Percentiles rank a stretch among this genome's conserved stretches.
Evolutionary conservation across 2,113 vertebrate genomes (phyloP).

Genomic region (Mastomys coucha): DNA sequence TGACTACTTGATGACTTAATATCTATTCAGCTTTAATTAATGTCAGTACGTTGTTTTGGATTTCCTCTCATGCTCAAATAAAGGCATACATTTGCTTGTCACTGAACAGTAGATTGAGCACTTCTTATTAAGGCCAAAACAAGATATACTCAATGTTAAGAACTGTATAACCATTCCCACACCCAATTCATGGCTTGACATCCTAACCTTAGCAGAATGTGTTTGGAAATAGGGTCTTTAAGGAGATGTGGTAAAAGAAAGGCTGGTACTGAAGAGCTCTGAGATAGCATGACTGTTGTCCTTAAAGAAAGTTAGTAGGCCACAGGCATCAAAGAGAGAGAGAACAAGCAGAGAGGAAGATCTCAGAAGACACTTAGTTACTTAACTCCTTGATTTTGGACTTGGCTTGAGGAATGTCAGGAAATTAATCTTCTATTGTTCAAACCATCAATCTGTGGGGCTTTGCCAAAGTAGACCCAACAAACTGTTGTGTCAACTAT

Average conservation of each 20-base stretch:
- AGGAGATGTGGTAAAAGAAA: not conserved
- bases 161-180: not conserved
- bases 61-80: not conserved
- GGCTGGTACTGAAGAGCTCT: not conserved
- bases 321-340: not conserved
- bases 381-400: not conserved
- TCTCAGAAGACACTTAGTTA: not conserved
- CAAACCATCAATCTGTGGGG: not conserved
- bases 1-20: slow-evolving; percentile 12
- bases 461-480: not conserved
- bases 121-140: not conserved
- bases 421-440: not conserved
- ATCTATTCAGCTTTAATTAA: slow-evolving; percentile 18
- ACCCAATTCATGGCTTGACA: not conserved
- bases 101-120: not conserved
- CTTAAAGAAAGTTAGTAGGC: not conserved
- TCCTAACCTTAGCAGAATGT: not conserved
- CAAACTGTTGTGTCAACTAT: not conserved
- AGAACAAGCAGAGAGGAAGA: not conserved
- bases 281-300: not conserved
- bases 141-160: not conserved
- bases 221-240: not conserved
- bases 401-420: not conserved
- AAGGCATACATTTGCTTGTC: not conserved
- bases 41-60: not conserved